Base-by-base conservation (phyloP, 1,140 invertebrate genomes). In the Panonychus citri region DNA sequence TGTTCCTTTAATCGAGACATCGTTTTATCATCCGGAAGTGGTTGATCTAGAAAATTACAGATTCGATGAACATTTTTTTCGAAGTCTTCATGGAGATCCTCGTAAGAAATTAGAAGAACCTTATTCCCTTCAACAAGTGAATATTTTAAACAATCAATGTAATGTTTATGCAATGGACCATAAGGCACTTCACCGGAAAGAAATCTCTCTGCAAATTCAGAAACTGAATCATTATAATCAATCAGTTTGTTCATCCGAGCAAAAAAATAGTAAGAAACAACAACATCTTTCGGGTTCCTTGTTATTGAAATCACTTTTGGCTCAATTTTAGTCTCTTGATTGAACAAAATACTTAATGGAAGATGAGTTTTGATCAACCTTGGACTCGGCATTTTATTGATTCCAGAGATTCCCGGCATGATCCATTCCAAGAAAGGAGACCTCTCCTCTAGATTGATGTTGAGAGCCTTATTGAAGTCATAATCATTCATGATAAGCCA, bases 121-220 rank as follows among this genome's bases (percentile, higher is more conserved):
- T 25, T 10, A 27, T 27, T 26, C 25, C 17, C 24, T 3, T 46
- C 21, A 19, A 17, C 17, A 5, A 10, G 5, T 8, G 27, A 21
- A 15, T 43, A 17, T 57, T 58, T 58, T 42, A 57, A 58, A 15
- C 58, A 25, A 28, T 63, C 62, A 34, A 26, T 17, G 49, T 61
- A 63, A 56, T 61, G 59, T 48, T 51, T 56, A 56, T 56, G 56
- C 27, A 61, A 30, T 2, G 62, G 62, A 12, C 59, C 60, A 58
- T 59, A 63, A 4, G 62, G 58, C 13, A 63, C 58, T 66, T 81
- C 74, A 69, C 80, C 78, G 37, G 76, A 74, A 56, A 80, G 68
- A 64, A 86, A 88, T 64, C 78, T 80, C 40, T 81, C 69, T 76
- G 80, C 84, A 67, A 80, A 88, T 42, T 75, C 76, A 59, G 76